Percentiles rank a stretch among this genome's conserved stretches.
Evolutionary conservation across 2,113 vertebrate species (phyloP).

Genomic region (Pagrus major): DNA sequence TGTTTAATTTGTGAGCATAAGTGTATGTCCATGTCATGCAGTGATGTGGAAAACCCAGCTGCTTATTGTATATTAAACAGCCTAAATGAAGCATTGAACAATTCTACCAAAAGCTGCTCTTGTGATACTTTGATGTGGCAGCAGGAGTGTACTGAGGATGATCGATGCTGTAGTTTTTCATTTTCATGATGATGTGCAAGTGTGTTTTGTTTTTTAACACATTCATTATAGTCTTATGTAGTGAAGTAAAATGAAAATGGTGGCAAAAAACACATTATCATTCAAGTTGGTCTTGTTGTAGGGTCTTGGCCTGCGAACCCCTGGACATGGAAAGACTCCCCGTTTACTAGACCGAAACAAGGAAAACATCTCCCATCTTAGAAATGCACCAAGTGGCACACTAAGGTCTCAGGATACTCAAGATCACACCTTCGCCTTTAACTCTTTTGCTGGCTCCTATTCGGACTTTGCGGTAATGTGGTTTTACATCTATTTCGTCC

Average conservation of each 20-base stretch:
- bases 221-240: not conserved
- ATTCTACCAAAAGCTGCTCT: not conserved
- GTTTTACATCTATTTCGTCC: slow-evolving; percentile 73
- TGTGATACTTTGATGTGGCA: not conserved
- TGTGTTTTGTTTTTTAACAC: not conserved
- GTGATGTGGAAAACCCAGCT: not conserved
- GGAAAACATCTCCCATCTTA: slow-evolving; percentile 88
- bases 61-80: not conserved
- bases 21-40: not conserved
- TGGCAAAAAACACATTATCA: not conserved
- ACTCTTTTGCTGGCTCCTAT: slow-evolving; percentile 93
- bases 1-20: not conserved
- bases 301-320: slow-evolving; percentile 76
- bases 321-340: slow-evolving; percentile 77
- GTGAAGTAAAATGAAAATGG: not conserved
- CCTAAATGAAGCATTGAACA: not conserved
- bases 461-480: slow-evolving; percentile 94
- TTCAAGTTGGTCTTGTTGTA: slow-evolving; percentile 51
- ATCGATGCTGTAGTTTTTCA: not conserved
- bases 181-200: not conserved
- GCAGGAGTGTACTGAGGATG: not conserved
- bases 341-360: slow-evolving; percentile 88
- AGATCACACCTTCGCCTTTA: slow-evolving; percentile 90
- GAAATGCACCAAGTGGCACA: slow-evolving; percentile 86
- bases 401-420: slow-evolving; percentile 85